Conservation (phyloP, 2,888 invertebrate species). For the Sphaerophoria taeniata region DNA sequence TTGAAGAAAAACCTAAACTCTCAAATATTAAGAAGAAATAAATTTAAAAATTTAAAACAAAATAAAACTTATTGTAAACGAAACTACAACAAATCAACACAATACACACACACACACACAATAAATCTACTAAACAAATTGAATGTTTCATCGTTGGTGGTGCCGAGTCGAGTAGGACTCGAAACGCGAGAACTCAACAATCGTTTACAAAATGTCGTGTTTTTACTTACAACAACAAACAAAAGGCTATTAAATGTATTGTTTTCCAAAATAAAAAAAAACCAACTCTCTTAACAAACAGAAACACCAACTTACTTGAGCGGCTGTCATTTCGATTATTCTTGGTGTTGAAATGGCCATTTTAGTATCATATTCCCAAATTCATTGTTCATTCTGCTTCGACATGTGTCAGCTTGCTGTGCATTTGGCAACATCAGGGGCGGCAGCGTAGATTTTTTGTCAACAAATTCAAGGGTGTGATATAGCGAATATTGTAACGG, state of each 20-base stretch:
- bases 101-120: conserved; percentile 42
- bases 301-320: conserved; percentile 41
- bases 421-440: conserved; percentile 18
- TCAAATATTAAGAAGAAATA: conserved; percentile 53
- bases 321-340: conserved; percentile 19
- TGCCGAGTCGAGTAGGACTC: conserved; percentile 41
- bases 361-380: not conserved
- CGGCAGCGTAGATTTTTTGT: conserved; percentile 4
- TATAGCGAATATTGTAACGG: conserved; percentile 58
- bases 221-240: conserved; percentile 15
- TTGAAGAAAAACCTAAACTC: conserved; percentile 52
- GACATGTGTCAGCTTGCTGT: not conserved
- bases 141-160: conserved; percentile 18
- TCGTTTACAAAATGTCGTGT: conserved; percentile 60
- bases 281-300: conserved; percentile 45
- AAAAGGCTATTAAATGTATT: conserved; percentile 59
- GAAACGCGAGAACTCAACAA: conserved; percentile 8
- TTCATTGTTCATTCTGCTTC: conserved; percentile 10
- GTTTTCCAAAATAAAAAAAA: conserved; percentile 69
- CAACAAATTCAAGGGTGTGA: conserved; percentile 51
- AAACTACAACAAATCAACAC: conserved; percentile 39
- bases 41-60: not conserved
- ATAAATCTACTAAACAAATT: conserved; percentile 19
- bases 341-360: not conserved
- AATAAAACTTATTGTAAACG: conserved; percentile 32